Evolutionary conservation across 2,888 invertebrate genomes (phyloP).

Genomic region (Caenorhabditis drosophilae): DNA sequence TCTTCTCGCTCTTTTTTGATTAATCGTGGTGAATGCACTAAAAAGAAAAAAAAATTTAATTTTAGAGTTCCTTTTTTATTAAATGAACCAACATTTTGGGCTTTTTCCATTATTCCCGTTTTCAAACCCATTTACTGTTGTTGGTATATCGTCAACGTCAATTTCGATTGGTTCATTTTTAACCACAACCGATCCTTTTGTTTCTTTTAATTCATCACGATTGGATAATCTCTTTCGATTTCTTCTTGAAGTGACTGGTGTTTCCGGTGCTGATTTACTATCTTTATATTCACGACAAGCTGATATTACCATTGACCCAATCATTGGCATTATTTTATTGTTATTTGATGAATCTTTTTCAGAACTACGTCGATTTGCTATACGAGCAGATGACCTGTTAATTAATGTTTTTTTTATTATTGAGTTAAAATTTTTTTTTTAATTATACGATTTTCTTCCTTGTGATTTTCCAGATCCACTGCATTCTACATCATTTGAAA

Average conservation of each 20-base stretch:
- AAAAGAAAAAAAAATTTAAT: background rate
- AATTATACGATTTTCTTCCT: too few species aligned
- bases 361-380: conserved; percentile 18
- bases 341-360: conserved; percentile 25
- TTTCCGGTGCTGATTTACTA: conserved; percentile 7
- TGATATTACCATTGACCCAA: conserved; percentile 19
- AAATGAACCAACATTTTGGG: conserved; percentile 11
- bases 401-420: background rate
- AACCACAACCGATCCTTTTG: conserved; percentile 2
- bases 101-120: conserved; percentile 1
- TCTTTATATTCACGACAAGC: conserved; percentile 24
- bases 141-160: conserved; percentile 12
- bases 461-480: background rate
- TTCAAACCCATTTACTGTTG: conserved; percentile 7
- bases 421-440: too few species aligned
- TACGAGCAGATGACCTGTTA: conserved; percentile 7
- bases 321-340: conserved; percentile 30
- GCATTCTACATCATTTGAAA: conserved; percentile 11
- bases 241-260: conserved; percentile 9
- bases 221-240: too few species aligned
- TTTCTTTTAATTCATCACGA: background rate
- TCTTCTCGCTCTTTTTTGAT: conserved; percentile 20
- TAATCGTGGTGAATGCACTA: conserved; percentile 22
- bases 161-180: conserved; percentile 16
- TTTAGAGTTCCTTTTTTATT: background rate